Evolutionary conservation across 2,888 invertebrate species (phyloP).

Genomic region (Tillus elongatus): DNA sequence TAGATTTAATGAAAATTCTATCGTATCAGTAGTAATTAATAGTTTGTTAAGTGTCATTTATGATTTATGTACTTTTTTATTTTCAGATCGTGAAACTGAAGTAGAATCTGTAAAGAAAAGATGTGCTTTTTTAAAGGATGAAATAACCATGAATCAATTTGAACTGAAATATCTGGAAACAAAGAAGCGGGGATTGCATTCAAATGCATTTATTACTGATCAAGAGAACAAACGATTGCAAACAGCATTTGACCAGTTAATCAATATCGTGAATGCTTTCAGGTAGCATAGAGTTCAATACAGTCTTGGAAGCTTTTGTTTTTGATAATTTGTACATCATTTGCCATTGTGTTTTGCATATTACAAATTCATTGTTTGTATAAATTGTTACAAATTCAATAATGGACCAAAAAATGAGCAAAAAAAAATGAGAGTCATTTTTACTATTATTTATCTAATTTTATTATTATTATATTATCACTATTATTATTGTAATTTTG

Average conservation of each 20-base stretch:
- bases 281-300: constrained; percentile 33
- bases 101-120: constrained; percentile 42
- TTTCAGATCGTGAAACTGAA: constrained; percentile 47
- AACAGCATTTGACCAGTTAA: constrained; percentile 35
- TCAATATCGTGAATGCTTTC: constrained; percentile 36
- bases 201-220: constrained; percentile 31
- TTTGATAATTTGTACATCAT: constrained; percentile 13
- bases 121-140: constrained; percentile 44
- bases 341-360: background rate
- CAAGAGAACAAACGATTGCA: constrained; percentile 34
- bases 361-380: constrained; percentile 6
- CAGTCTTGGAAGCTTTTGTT: constrained; percentile 13
- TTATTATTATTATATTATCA: no score
- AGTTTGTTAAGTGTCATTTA: no score
- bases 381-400: no score
- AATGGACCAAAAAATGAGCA: constrained; percentile 10
- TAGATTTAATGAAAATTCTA: no score
- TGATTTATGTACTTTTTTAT: no score
- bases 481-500: no score
- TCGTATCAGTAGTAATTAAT: no score
- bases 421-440: no score
- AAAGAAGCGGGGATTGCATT: constrained; percentile 33
- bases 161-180: constrained; percentile 39
- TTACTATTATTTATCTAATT: no score
- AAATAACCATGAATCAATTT: constrained; percentile 44